phyloP scores from a whole-genome alignment of 1,140 invertebrate genomes.

The Catajapyx aquilonaris region DNA sequence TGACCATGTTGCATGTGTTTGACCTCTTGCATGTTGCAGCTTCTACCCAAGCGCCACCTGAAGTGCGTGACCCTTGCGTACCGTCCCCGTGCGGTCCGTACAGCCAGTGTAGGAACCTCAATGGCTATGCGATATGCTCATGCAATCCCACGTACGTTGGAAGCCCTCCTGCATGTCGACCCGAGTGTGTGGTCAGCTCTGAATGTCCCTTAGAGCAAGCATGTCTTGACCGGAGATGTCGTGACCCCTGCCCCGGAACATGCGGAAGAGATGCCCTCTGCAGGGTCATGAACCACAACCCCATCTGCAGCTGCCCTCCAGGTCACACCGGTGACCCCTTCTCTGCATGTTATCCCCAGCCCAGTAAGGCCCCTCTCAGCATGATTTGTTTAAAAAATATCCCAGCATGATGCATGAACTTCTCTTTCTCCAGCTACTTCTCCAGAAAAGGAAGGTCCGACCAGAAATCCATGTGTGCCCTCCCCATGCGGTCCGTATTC shows the following conservation, averaged over 20 bases:
- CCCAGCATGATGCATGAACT: neutral
- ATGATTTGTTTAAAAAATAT: too few species aligned
- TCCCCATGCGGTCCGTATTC: conserved; percentile 30
- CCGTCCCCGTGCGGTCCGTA: conserved; percentile 62
- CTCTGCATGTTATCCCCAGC: conserved; percentile 34
- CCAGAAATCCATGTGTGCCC: conserved; percentile 22
- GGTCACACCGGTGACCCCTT: conserved; percentile 59
- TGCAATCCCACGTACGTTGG: conserved; percentile 41
- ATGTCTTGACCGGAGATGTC: conserved; percentile 38
- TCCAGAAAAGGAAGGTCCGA: conserved; percentile 5
- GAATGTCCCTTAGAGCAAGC: conserved; percentile 38
- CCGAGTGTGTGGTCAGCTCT: conserved; percentile 37
- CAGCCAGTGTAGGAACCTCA: conserved; percentile 45
- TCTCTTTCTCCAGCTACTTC: neutral
- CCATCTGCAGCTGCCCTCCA: conserved; percentile 21
- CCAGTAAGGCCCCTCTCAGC: conserved; percentile 39
- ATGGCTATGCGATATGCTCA: conserved; percentile 50
- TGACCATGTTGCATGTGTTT: neutral
- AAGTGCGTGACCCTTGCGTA: conserved; percentile 37
- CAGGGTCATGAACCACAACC: conserved; percentile 23
- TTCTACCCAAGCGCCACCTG: conserved; percentile 3
- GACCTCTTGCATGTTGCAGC: neutral
- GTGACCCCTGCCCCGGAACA: conserved; percentile 42
- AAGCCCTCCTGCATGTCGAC: conserved; percentile 37
- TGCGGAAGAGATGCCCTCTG: conserved; percentile 33